Conservation (phyloP, 2,113 vertebrate species). For the Phalacrocorax aristotelis region DNA sequence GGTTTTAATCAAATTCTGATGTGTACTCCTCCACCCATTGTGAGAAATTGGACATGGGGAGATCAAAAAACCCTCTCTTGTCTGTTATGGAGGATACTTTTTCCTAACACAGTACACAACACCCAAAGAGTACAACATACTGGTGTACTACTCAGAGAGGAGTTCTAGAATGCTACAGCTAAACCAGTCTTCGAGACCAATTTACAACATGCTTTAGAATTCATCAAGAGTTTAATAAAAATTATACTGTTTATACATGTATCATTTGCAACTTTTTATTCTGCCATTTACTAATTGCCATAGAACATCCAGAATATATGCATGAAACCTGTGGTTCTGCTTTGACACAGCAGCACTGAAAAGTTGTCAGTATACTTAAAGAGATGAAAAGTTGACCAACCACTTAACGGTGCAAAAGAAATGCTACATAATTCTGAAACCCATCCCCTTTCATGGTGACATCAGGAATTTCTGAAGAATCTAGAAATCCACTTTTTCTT, state of each 20-base stretch:
- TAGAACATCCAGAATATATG: not conserved
- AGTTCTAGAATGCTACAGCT: not conserved
- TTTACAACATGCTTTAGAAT: not conserved
- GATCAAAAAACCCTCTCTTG: constrained; percentile 48
- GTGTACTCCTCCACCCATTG: constrained; percentile 22
- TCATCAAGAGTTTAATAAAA: not conserved
- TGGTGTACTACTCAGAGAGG: not conserved
- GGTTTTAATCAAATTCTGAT: constrained; percentile 33
- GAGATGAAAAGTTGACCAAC: not conserved
- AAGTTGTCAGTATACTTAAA: not conserved
- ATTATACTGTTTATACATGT: not conserved
- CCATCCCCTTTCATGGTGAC: not conserved
- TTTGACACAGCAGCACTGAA: not conserved
- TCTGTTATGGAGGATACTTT: not conserved
- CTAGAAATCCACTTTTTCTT: not conserved
- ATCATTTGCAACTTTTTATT: not conserved
- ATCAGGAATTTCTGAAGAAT: not conserved
- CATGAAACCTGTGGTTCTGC: not conserved
- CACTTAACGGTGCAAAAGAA: not conserved
- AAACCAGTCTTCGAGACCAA: not conserved
- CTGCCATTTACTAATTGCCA: not conserved
- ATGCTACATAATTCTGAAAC: not conserved
- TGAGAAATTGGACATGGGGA: constrained; percentile 40
- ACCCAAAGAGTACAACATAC: not conserved
- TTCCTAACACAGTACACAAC: not conserved